Percentiles rank a stretch among this genome's conserved stretches.
Evolutionary conservation across 2,113 vertebrate species (phyloP).

Genomic region (Excalfactoria chinensis): DNA sequence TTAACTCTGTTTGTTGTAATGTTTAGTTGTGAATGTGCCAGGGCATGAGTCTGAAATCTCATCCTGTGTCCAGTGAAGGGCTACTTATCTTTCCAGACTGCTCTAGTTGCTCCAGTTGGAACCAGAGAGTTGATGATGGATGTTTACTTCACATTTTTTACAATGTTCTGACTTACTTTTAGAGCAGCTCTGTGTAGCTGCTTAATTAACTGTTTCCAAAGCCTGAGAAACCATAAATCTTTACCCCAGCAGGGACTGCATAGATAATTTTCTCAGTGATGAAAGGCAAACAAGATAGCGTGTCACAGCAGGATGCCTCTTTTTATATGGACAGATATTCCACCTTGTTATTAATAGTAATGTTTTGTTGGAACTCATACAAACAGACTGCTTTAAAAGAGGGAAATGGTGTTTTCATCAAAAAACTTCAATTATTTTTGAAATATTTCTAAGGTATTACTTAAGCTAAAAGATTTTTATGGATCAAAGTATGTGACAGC

Average conservation of each 20-base stretch:
- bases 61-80: neutral
- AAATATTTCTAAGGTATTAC: neutral
- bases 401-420: neutral
- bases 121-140: neutral
- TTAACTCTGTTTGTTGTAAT: neutral
- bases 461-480: neutral
- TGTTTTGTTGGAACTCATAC: neutral
- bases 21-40: neutral
- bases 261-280: neutral
- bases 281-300: neutral
- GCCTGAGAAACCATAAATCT: neutral
- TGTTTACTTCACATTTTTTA: neutral
- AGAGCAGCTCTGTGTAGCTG: neutral
- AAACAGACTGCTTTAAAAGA: neutral
- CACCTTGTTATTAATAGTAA: neutral
- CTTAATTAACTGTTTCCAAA: conserved; percentile 46
- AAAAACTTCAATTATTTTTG: neutral
- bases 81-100: neutral
- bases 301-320: neutral
- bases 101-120: neutral
- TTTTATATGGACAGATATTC: neutral
- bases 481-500: too few relatives aligned
- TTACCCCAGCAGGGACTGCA: neutral
- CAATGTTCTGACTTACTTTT: neutral
- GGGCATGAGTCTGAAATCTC: neutral